These are phyloP conservation scores for Zoanthus gigantus DNA, from an alignment of 92 coral and sea anemone species.

Conservation along the genomic window DNA sequence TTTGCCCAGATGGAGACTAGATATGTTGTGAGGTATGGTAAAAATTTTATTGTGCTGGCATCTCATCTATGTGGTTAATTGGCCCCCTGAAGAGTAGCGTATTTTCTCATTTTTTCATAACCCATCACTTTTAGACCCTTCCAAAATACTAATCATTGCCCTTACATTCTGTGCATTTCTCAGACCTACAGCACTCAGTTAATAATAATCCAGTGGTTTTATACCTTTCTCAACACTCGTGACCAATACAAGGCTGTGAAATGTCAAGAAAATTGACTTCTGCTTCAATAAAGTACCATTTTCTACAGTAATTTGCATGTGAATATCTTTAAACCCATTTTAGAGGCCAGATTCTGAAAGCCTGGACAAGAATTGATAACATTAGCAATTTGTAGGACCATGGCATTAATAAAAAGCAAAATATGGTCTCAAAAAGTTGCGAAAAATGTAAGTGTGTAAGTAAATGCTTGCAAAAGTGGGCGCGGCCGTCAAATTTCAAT, in stretches of 20 bases:
- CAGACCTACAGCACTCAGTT: neutral
- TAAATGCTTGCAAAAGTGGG: neutral
- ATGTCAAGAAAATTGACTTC: neutral
- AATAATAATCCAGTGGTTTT: neutral
- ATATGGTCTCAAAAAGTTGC: too few relatives aligned
- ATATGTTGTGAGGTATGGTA: too few relatives aligned
- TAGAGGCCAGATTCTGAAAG: too few relatives aligned
- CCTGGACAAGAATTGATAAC: too few relatives aligned
- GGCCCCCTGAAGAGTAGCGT: too few relatives aligned
- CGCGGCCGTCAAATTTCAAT: slow-evolving; percentile 22
- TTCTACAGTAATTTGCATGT: neutral
- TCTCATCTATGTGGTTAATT: too few relatives aligned
- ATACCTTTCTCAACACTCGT: neutral
- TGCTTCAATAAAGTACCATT: neutral
- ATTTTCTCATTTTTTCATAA: neutral
- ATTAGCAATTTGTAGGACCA: too few relatives aligned
- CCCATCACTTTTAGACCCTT: slow-evolving; percentile 4
- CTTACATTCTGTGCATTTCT: neutral
- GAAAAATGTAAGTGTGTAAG: too few relatives aligned
- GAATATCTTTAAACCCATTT: neutral
- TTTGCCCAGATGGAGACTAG: too few relatives aligned
- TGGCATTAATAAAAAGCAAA: too few relatives aligned
- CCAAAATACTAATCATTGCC: neutral
- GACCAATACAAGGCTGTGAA: neutral
- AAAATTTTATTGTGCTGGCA: too few relatives aligned